Conservation (phyloP, 53 echinoderm and acorn worm species). For the Astropecten irregularis region DNA sequence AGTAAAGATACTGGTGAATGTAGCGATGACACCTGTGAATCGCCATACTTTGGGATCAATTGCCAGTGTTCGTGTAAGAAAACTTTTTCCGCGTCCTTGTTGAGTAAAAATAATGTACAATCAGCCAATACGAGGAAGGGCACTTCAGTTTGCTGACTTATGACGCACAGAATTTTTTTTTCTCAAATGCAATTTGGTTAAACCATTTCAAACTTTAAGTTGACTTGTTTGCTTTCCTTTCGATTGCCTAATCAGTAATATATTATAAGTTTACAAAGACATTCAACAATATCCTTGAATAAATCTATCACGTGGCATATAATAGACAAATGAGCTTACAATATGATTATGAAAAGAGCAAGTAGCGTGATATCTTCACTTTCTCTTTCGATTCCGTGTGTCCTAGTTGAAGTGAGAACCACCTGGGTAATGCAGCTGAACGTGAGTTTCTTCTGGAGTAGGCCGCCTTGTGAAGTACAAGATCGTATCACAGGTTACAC, state of each 20-base stretch:
- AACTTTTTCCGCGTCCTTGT: no score
- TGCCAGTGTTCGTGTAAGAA: slow-evolving; percentile 31
- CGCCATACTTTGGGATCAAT: background rate
- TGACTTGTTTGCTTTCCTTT: background rate
- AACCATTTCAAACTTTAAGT: background rate
- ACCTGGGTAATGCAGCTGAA: background rate
- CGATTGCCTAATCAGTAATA: background rate
- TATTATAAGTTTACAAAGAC: background rate
- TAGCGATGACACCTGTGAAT: background rate
- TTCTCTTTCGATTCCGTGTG: no score
- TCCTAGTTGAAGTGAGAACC: background rate
- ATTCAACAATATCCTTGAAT: background rate
- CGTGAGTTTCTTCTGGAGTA: slow-evolving; percentile 19
- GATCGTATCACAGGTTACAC: slow-evolving; percentile 3
- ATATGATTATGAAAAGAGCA: no score
- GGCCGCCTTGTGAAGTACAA: slow-evolving; percentile 17
- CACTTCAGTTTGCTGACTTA: no score
- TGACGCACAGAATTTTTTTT: no score
- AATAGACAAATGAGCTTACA: background rate
- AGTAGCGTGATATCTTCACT: no score
- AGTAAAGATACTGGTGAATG: slow-evolving; percentile 44
- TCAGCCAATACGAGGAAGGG: no score
- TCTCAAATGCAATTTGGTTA: background rate
- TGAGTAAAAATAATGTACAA: no score
- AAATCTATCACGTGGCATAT: background rate